Percentiles rank a stretch among this genome's conserved stretches.
Conservation (phyloP, 2,888 invertebrate species). For the Cremastinae sp. region DNA sequence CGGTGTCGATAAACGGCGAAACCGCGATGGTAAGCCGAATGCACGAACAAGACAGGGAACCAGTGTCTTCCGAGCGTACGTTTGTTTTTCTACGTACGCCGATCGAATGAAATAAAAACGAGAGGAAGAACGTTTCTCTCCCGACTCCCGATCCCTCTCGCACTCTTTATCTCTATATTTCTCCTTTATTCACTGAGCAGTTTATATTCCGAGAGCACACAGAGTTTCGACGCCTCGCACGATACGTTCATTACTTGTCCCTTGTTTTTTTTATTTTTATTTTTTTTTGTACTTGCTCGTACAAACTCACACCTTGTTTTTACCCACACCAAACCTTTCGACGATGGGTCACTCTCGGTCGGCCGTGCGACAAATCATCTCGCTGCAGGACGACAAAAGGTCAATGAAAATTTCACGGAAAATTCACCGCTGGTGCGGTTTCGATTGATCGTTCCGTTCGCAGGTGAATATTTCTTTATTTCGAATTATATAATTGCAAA, state of each 20-base stretch:
- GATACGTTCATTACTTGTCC: slow-evolving; percentile 48
- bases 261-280: no score
- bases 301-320: slow-evolving; percentile 2
- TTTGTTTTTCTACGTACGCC: slow-evolving; percentile 4
- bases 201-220: slow-evolving; percentile 50
- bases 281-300: slow-evolving; percentile 1
- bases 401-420: no score
- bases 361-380: no score
- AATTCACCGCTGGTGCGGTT: no score
- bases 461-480: no score
- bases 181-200: slow-evolving; percentile 51
- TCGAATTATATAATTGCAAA: no score
- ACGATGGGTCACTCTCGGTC: no score
- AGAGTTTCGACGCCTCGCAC: slow-evolving; percentile 49
- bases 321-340: slow-evolving; percentile 10
- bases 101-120: slow-evolving; percentile 18
- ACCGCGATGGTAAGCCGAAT: slow-evolving; percentile 47
- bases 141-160: slow-evolving; percentile 24
- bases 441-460: no score
- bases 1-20: slow-evolving; percentile 27
- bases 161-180: slow-evolving; percentile 1
- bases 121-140: slow-evolving; percentile 14
- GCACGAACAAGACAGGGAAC: slow-evolving; percentile 47
- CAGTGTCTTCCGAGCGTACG: background rate
- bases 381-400: no score